Evolutionary conservation across 2,888 invertebrate species (phyloP).

Genomic region (Miltochrista miniata): DNA sequence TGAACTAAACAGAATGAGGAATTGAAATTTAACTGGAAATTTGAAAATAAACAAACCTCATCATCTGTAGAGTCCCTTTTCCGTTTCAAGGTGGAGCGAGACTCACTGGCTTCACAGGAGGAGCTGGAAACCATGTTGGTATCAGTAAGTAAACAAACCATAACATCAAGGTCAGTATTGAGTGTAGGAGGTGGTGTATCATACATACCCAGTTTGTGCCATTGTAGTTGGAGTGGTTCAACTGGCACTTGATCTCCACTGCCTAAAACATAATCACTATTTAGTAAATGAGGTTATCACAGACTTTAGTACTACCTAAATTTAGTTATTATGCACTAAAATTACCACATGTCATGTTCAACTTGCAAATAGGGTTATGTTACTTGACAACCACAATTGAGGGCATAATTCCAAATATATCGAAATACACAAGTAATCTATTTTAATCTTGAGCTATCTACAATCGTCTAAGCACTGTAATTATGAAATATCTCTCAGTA

Average conservation of each 20-base stretch:
- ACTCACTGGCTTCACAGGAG: constrained; percentile 66
- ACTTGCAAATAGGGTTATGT: constrained; percentile 82
- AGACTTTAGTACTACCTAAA: constrained; percentile 41
- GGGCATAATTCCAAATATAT: constrained; percentile 58
- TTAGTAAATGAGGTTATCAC: constrained; percentile 38
- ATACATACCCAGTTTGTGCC: constrained; percentile 78
- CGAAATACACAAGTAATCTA: constrained; percentile 36
- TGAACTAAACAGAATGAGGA: background rate
- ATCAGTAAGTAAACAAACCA: constrained; percentile 60
- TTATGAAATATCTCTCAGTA: constrained; percentile 36
- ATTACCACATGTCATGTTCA: constrained; percentile 81
- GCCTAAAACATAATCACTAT: constrained; percentile 58
- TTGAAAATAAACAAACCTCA: constrained; percentile 61
- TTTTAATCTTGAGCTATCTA: constrained; percentile 39
- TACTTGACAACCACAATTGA: constrained; percentile 75
- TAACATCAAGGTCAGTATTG: constrained; percentile 59
- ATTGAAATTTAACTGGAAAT: constrained; percentile 14
- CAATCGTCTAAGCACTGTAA: constrained; percentile 30
- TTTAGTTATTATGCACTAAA: constrained; percentile 57
- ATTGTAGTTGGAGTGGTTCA: constrained; percentile 60
- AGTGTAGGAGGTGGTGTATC: constrained; percentile 41
- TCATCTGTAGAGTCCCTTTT: constrained; percentile 75
- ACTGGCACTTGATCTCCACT: constrained; percentile 51
- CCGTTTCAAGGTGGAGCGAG: constrained; percentile 67
- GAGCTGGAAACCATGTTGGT: constrained; percentile 59